Conservation (phyloP, 2,797 vertebrate species). For the Merluccius polli region DNA sequence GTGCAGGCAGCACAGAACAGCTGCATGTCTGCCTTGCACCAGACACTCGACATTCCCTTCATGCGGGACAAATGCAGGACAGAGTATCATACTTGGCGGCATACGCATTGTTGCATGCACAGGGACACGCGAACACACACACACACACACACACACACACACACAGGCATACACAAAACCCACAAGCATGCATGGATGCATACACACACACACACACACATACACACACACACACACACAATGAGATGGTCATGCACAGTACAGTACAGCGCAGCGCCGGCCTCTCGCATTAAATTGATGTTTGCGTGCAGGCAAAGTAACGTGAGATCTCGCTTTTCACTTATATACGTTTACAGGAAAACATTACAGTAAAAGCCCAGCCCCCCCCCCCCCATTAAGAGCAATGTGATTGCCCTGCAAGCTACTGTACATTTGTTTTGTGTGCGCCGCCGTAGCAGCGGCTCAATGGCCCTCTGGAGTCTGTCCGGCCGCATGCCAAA, state of each 20-base stretch:
- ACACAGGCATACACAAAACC: background rate
- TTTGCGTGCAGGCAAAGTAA: constrained; percentile 36
- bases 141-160: background rate
- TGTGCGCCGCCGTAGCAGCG: constrained; percentile 35
- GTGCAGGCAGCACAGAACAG: no score
- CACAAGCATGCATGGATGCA: no score
- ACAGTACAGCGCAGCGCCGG: background rate
- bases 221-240: background rate
- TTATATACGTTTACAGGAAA: constrained; percentile 56
- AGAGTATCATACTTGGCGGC: no score
- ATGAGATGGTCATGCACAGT: background rate
- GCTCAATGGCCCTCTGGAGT: constrained; percentile 36
- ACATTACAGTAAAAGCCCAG: constrained; percentile 46
- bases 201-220: background rate
- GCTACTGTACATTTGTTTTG: constrained; percentile 39
- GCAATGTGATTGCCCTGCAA: constrained; percentile 37
- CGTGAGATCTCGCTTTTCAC: constrained; percentile 45
- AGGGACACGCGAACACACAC: background rate
- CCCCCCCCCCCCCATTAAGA: constrained; percentile 56
- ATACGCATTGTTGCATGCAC: background rate
- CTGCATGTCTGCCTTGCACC: no score
- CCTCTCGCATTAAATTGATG: no score
- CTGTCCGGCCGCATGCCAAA: constrained; percentile 34
- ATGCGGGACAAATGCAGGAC: no score
- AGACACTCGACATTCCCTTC: no score